A percentile compares a stretch with the other conserved stretches of the same genome.
phyloP scores from a whole-genome alignment of 2,113 vertebrate genomes.

The Rhinoptilus africanus region DNA sequence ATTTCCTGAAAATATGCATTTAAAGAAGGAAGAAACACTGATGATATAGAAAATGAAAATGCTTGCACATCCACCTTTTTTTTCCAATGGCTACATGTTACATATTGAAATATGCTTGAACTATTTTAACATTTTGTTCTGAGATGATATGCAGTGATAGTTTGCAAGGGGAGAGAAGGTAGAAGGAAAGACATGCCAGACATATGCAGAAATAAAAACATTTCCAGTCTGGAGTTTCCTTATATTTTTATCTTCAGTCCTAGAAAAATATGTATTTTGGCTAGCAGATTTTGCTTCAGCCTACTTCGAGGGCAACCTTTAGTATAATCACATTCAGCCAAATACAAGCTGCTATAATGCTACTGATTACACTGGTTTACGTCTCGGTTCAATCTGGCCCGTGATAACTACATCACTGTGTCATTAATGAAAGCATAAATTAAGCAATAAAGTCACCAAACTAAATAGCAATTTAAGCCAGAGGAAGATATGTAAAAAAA shows the following conservation, averaged over 20 bases:
- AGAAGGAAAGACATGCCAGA: slow-evolving; percentile 24
- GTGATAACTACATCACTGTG: neutral
- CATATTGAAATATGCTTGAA: slow-evolving; percentile 8
- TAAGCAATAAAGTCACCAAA: neutral
- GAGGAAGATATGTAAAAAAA: neutral
- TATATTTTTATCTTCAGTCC: slow-evolving; percentile 15
- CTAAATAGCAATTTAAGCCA: neutral
- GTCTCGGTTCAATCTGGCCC: neutral
- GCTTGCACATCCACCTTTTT: neutral
- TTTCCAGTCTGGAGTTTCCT: slow-evolving; percentile 15
- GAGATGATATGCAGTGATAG: neutral
- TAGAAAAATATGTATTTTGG: slow-evolving; percentile 55
- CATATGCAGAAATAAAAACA: slow-evolving; percentile 29
- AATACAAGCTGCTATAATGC: neutral
- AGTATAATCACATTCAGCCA: neutral
- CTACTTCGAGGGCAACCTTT: neutral
- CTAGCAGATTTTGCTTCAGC: neutral
- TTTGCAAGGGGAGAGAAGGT: neutral
- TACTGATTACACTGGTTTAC: neutral
- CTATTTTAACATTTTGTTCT: neutral
- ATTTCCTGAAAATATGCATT: neutral
- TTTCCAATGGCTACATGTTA: neutral
- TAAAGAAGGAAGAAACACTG: neutral
- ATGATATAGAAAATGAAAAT: neutral
- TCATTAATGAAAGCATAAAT: slow-evolving; percentile 24